Evolutionary conservation across 2,888 invertebrate genomes (phyloP), one percentile per base, ranked within the genome.

Genomic region (Drosophila stalkeri): DNA sequence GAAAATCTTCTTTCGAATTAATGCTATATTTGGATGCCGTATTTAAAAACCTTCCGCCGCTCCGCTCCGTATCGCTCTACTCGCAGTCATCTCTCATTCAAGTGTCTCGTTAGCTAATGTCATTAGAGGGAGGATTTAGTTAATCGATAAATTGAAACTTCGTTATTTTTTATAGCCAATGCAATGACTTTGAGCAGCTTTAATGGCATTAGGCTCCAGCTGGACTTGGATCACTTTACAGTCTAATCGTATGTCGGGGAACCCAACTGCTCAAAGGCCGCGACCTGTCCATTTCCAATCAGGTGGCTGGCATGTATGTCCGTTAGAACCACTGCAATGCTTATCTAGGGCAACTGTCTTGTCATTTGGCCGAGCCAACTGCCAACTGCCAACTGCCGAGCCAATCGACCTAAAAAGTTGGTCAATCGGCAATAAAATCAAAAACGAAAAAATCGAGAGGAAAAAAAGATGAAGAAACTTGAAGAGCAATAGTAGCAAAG

Each of bases 341-440:
- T 87, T 74, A 82, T 77, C 89, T 52, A 20, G 69, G 77, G 54
- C 89, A 82, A 69, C 81, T 82, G 87, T 73, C 69, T 63, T 69
- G 72, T 77, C 67, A 71, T 82, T 85, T 81, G 49, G 47, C 18
- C 37, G 44, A 27, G 33, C 23, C 47, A 47, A 47, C 47, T 31
- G 46, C 46, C 46, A 43, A 18, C 44, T 44, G 23, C 31, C 31
- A 23, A 41, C 72, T 31, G 72, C 35, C 52, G 51, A 20, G 67
- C 72, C 78, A 81, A 84, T 77, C 84, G 76, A 82, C 72, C 90
- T 83, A 82, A 86, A 80, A 88, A 81, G 63, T 91, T 91, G 81
- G 82, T 89, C 89, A 91, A 90, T 81, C 86, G 91, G 82, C 80
- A 91, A 89, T 91, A 89, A 90, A 90, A 89, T 86, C 89, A 90